A percentile compares a stretch with the other conserved stretches of the same genome.
Evolutionary conservation across 2,113 vertebrate genomes (phyloP).

Genomic region (Cottus gobio): DNA sequence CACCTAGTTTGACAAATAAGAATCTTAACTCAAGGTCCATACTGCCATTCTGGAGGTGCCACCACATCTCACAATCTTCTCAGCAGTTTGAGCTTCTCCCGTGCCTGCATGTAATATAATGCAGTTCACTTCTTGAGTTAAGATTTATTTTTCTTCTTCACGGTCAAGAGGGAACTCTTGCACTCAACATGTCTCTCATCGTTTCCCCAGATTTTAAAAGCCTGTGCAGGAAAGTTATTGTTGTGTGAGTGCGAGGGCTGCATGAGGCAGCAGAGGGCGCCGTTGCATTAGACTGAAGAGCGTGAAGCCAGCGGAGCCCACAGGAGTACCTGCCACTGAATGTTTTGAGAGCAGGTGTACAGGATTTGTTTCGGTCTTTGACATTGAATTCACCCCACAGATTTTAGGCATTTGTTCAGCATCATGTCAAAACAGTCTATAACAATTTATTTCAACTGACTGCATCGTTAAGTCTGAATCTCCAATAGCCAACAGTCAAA

Average conservation of each 20-base stretch:
- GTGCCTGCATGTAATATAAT: background rate
- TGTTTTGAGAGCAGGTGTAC: conserved; percentile 33
- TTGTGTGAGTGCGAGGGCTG: conserved; percentile 17
- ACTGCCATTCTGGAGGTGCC: background rate
- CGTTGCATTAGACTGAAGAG: conserved; percentile 53
- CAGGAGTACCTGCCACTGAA: conserved; percentile 31
- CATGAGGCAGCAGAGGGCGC: conserved; percentile 77
- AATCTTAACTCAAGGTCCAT: background rate
- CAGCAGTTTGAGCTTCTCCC: background rate
- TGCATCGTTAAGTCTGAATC: background rate
- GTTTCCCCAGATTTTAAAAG: background rate
- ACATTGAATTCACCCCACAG: background rate
- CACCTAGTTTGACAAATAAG: background rate
- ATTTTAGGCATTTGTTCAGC: background rate
- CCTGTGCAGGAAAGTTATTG: conserved; percentile 21
- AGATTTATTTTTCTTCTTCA: background rate
- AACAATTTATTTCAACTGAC: background rate
- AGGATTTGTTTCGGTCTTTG: background rate
- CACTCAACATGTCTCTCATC: background rate
- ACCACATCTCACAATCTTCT: background rate
- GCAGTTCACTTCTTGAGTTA: background rate
- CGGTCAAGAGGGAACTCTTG: background rate
- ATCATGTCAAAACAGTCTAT: background rate
- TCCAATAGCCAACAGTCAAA: conserved; percentile 9
- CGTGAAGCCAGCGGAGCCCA: conserved; percentile 24